Evolutionary conservation across 1,140 invertebrate species (phyloP).

Genomic region (Cydia amplana): DNA sequence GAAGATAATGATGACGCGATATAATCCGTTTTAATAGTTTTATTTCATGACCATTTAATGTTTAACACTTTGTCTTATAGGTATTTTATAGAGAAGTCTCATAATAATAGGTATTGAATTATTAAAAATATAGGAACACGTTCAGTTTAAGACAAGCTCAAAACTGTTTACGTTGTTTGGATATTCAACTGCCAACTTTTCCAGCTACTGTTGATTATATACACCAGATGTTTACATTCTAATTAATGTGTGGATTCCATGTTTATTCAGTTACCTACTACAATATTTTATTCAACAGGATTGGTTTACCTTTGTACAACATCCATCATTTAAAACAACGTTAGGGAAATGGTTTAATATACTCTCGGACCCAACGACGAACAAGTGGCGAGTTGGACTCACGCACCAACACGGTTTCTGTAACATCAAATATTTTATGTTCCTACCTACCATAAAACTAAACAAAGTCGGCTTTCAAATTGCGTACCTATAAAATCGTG

Average conservation of each 20-base stretch:
- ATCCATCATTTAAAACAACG: not conserved
- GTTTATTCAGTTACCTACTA: constrained; percentile 26
- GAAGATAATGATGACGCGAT: too few species aligned
- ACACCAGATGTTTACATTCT: constrained; percentile 27
- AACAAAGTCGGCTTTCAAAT: too few species aligned
- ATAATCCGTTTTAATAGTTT: too few species aligned
- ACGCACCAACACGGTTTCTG: too few species aligned
- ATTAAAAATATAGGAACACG: not conserved
- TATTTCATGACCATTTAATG: too few species aligned
- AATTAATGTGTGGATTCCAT: constrained; percentile 20
- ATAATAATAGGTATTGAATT: not conserved
- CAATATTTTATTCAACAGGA: constrained; percentile 29
- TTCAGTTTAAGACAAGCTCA: not conserved
- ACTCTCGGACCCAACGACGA: too few species aligned
- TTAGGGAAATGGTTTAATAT: not conserved
- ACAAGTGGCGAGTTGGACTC: too few species aligned
- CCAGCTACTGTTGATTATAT: constrained; percentile 18
- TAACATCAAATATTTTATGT: too few species aligned
- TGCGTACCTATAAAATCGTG: too few species aligned
- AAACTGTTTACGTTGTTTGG: constrained; percentile 18
- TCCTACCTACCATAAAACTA: too few species aligned
- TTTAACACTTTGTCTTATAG: too few species aligned
- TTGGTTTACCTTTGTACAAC: not conserved
- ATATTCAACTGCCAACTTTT: constrained; percentile 21
- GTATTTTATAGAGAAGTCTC: too few species aligned